These are phyloP conservation scores for Thecophora atra DNA, from an alignment of 2,888 invertebrate genomes.

Conservation along the genomic window DNA sequence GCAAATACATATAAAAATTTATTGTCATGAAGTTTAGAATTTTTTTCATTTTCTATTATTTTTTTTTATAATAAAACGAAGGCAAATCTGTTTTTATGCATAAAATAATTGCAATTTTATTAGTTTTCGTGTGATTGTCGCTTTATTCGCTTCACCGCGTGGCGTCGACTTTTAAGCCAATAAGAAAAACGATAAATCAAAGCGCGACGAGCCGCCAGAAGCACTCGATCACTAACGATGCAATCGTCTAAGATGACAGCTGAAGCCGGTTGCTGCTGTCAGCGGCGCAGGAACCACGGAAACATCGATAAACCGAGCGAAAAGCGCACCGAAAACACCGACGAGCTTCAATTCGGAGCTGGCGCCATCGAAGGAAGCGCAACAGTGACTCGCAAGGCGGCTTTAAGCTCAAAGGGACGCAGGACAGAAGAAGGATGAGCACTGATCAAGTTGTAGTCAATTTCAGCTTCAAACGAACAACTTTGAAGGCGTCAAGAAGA, in stretches of 20 bases:
- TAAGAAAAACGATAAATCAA: conserved; percentile 17
- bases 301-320: background rate
- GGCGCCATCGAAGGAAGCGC: conserved; percentile 34
- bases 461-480: conserved; percentile 14
- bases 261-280: conserved; percentile 35
- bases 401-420: background rate
- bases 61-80: too few species aligned
- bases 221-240: conserved; percentile 26
- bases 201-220: conserved; percentile 9
- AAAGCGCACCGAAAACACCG: too few species aligned
- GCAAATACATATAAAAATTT: too few species aligned
- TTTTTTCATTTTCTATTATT: too few species aligned
- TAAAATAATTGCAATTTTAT: too few species aligned
- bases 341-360: conserved; percentile 15
- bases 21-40: too few species aligned
- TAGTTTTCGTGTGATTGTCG: too few species aligned
- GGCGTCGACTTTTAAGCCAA: conserved; percentile 4
- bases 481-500: background rate
- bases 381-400: conserved; percentile 23
- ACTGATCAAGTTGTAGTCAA: background rate
- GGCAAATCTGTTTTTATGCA: too few species aligned
- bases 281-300: background rate
- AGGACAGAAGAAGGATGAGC: background rate
- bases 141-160: background rate
- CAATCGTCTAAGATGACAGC: conserved; percentile 35